Evolutionary conservation across 2,113 vertebrate genomes (phyloP).

Genomic region (Hiodon tergisus): DNA sequence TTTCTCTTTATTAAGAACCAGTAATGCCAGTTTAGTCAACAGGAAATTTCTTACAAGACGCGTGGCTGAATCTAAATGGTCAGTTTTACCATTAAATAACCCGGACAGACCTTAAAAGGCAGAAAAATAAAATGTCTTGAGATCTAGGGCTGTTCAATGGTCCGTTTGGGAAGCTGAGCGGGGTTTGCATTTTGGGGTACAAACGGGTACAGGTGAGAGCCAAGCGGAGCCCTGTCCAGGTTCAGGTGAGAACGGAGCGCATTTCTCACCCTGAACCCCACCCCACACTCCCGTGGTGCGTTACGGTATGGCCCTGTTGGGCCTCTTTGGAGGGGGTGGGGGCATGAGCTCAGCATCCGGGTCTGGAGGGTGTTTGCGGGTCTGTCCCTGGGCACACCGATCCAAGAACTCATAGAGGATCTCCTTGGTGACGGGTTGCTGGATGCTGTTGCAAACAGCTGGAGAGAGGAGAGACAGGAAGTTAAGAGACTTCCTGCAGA

Average conservation of each 20-base stretch:
- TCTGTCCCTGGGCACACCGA: constrained; percentile 70
- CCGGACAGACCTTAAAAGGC: constrained; percentile 23
- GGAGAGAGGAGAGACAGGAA: constrained; percentile 33
- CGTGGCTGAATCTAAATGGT: constrained; percentile 30
- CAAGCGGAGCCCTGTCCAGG: constrained; percentile 33
- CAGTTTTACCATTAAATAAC: constrained; percentile 23
- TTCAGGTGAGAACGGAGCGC: constrained; percentile 43
- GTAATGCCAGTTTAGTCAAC: constrained; percentile 47
- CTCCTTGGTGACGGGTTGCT: constrained; percentile 91
- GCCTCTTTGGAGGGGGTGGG: constrained; percentile 87
- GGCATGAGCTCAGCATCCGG: constrained; percentile 92
- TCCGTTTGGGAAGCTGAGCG: constrained; percentile 21
- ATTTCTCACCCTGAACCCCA: neutral
- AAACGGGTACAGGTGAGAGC: neutral
- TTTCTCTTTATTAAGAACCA: constrained; percentile 55
- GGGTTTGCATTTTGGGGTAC: neutral
- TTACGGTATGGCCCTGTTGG: constrained; percentile 65
- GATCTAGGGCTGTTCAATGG: constrained; percentile 34
- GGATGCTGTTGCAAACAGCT: constrained; percentile 96
- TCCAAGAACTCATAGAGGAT: constrained; percentile 88
- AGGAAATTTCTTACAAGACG: constrained; percentile 44
- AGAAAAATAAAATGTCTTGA: constrained; percentile 29
- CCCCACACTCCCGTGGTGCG: constrained; percentile 4
- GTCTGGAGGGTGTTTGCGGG: constrained; percentile 74
- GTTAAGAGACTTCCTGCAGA: constrained; percentile 29